These are phyloP conservation scores for Falco peregrinus DNA, from an alignment of 2,797 vertebrate species.

Conservation along the genomic window DNA sequence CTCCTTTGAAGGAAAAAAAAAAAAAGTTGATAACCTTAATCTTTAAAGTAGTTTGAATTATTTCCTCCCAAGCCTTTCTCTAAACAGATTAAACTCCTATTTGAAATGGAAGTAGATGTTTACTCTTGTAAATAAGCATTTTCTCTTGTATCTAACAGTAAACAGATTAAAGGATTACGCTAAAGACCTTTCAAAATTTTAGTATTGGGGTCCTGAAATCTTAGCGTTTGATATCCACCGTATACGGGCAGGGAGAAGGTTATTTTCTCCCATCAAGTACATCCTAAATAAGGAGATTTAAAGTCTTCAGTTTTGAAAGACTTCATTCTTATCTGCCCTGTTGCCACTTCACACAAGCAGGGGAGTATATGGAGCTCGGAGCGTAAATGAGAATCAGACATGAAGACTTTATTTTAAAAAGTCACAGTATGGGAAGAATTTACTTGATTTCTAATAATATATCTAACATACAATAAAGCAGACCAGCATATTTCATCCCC, in stretches of 20 bases:
- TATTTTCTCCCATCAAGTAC: not conserved
- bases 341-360: not conserved
- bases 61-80: constrained; percentile 71
- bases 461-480: constrained; percentile 25
- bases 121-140: constrained; percentile 60
- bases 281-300: not conserved
- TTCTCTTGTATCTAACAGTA: constrained; percentile 32
- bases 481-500: constrained; percentile 5
- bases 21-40: constrained; percentile 1
- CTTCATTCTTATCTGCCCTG: not conserved
- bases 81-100: constrained; percentile 70
- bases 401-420: not conserved
- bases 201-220: not conserved
- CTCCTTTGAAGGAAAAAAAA: constrained; percentile 26
- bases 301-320: not conserved
- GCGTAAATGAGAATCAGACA: constrained; percentile 1
- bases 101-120: constrained; percentile 70
- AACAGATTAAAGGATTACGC: constrained; percentile 67
- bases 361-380: not conserved
- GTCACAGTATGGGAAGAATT: constrained; percentile 51
- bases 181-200: constrained; percentile 48
- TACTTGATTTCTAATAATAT: constrained; percentile 29
- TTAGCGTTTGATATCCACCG: not conserved
- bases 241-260: not conserved
- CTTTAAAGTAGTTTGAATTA: constrained; percentile 62